Evolutionary conservation across 2,888 invertebrate species (phyloP), one percentile per base, ranked within the genome.

Genomic region (Lapara coniferarum): DNA sequence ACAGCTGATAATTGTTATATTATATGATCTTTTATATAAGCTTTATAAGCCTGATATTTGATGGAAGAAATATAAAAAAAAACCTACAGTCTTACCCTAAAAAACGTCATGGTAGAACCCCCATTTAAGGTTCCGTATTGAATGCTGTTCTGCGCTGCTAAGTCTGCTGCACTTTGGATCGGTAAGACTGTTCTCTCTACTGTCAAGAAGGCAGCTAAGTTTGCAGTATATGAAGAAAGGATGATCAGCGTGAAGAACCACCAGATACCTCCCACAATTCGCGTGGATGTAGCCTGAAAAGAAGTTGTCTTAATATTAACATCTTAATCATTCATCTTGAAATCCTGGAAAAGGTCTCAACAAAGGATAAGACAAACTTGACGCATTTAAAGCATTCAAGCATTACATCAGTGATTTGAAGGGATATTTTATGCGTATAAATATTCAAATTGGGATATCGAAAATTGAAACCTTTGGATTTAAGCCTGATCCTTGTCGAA

Each of bases 241-340:
- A 99, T 98, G 87, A 99, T 99, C 56, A 99, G 95, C 0, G 99
- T 99, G 92, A 99, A 99, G 94, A 99, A 99, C 99, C 99, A 99
- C 99, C 99, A 99, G 80, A 98, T 98, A 0, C 97, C 98, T 12
- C 99, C 98, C 8, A 99, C 98, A 75, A 99, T 98, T 69, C 99
- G 95, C 0, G 99, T 99, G 7, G 98, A 98, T 2, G 97, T 97
- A 3, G 98, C 97, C 97, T 98, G 80, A n/a, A 79, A 79, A 6
- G 16, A 46, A 16, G 16, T 7, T 16, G 46, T 16, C 0, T 5
- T 6, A 44, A 8, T 46, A n/a, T 53, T 49, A n/a, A 8, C 44
- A 0, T 8, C 16, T 19, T 16, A 19, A 37, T 37, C 8, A 37
- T 37, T 7, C 37, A 37, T 37, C 37, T 37, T 37, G 8, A 7